A percentile compares a stretch with the other conserved stretches of the same genome.
Evolutionary conservation across 2,888 invertebrate genomes (phyloP).

Genomic region (Eumacrocentrus americanus): DNA sequence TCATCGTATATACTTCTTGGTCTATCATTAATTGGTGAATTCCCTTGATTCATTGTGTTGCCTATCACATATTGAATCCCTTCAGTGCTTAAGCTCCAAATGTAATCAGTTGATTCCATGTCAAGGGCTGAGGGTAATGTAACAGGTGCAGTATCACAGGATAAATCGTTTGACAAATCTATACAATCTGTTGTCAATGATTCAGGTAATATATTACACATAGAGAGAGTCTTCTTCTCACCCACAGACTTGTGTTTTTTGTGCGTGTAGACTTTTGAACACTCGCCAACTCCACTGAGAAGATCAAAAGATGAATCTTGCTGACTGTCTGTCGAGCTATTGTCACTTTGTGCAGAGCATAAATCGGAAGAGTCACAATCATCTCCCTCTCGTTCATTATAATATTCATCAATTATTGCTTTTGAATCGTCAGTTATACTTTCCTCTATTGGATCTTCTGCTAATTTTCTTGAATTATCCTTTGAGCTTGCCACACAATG

Average conservation of each 20-base stretch:
- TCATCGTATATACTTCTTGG: conserved; percentile 30
- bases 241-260: conserved; percentile 50
- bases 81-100: conserved; percentile 50
- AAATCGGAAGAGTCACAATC: conserved; percentile 30
- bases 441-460: background rate
- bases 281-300: conserved; percentile 48
- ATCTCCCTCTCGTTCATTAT: conserved; percentile 43
- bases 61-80: conserved; percentile 51
- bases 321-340: conserved; percentile 30
- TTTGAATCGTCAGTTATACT: conserved; percentile 29
- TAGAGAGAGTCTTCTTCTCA: conserved; percentile 35
- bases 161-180: conserved; percentile 51
- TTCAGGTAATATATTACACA: conserved; percentile 31
- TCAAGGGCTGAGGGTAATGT: conserved; percentile 50
- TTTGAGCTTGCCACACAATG: background rate
- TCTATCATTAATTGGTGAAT: conserved; percentile 29
- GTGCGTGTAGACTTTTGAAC: conserved; percentile 55
- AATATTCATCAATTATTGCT: conserved; percentile 47
- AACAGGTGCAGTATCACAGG: conserved; percentile 43
- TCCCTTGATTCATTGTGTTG: conserved; percentile 38
- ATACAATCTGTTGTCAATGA: conserved; percentile 46
- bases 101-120: conserved; percentile 53
- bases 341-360: conserved; percentile 26
- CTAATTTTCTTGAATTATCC: background rate
- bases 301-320: conserved; percentile 34